phyloP scores from a whole-genome alignment of 2,797 vertebrate genomes.

The Falco peregrinus region DNA sequence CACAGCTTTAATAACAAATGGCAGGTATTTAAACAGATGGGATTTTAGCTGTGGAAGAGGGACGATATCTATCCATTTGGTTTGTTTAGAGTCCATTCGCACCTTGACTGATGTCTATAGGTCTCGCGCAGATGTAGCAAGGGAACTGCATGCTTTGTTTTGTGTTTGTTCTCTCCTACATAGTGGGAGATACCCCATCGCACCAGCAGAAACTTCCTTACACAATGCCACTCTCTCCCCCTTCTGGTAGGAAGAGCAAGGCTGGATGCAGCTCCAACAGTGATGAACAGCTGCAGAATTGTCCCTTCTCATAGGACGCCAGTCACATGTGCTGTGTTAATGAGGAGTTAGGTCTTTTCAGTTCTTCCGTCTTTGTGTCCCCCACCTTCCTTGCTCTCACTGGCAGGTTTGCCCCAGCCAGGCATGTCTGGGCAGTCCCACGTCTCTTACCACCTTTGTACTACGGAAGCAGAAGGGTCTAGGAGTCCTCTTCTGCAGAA shows the following conservation, averaged over 20 bases:
- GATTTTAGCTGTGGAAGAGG: conserved; percentile 25
- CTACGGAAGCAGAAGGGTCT: background rate
- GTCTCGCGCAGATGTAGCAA: background rate
- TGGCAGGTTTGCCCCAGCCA: background rate
- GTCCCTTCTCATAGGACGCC: background rate
- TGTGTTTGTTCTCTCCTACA: background rate
- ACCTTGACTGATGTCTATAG: background rate
- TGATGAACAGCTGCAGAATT: background rate
- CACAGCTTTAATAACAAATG: conserved; percentile 45
- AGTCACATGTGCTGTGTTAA: background rate
- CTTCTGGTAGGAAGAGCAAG: background rate
- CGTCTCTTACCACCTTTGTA: background rate
- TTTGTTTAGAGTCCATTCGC: conserved; percentile 48
- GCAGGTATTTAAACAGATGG: conserved; percentile 53
- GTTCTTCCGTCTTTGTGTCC: background rate
- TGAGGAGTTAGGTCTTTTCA: background rate
- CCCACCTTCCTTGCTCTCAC: background rate
- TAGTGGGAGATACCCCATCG: rapidly evolving
- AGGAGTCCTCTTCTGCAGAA: background rate
- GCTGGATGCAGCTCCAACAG: background rate
- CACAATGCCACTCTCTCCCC: background rate
- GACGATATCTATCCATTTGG: background rate
- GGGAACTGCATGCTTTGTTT: background rate
- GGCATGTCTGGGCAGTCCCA: background rate
- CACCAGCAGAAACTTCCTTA: background rate